Percentiles rank a stretch among this genome's conserved stretches.
Conservation (phyloP, 2,113 vertebrate species). For the Sialia sialis region DNA sequence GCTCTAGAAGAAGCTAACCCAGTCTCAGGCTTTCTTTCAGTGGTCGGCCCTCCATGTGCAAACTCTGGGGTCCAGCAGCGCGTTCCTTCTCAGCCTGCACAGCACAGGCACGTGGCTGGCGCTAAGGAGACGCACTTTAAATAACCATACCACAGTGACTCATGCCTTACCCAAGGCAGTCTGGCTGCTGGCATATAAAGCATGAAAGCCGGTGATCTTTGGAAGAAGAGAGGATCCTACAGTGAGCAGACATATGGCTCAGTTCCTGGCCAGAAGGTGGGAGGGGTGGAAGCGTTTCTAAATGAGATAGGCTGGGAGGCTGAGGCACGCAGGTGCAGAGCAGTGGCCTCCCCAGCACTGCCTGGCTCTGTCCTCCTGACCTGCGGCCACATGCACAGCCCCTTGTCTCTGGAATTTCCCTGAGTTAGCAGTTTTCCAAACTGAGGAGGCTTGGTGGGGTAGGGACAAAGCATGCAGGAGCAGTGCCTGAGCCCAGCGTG, state of each 20-base stretch:
- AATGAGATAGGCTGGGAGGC: background rate
- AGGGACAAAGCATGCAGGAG: background rate
- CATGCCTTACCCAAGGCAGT: conserved; percentile 30
- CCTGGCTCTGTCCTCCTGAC: background rate
- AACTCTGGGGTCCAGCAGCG: background rate
- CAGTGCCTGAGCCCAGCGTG: accelerated
- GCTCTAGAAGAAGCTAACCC: background rate
- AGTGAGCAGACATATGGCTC: conserved; percentile 43
- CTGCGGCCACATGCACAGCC: background rate
- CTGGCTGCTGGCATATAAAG: conserved; percentile 26
- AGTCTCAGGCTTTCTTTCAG: background rate
- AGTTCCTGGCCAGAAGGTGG: conserved; percentile 46
- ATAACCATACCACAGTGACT: conserved; percentile 34
- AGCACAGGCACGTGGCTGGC: background rate
- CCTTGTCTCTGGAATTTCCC: background rate
- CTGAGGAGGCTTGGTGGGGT: background rate
- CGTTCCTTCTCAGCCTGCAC: background rate
- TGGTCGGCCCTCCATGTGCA: accelerated
- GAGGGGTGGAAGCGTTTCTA: background rate
- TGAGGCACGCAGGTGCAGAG: background rate
- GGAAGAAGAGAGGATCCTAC: conserved; percentile 16
- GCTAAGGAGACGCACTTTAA: conserved; percentile 45
- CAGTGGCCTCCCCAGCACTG: accelerated
- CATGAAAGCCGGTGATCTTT: conserved; percentile 16
- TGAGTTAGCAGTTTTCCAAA: background rate